These are phyloP conservation scores for Phenganax stokvisi DNA, from an alignment of 92 coral and sea anemone genomes.

Conservation along the genomic window DNA sequence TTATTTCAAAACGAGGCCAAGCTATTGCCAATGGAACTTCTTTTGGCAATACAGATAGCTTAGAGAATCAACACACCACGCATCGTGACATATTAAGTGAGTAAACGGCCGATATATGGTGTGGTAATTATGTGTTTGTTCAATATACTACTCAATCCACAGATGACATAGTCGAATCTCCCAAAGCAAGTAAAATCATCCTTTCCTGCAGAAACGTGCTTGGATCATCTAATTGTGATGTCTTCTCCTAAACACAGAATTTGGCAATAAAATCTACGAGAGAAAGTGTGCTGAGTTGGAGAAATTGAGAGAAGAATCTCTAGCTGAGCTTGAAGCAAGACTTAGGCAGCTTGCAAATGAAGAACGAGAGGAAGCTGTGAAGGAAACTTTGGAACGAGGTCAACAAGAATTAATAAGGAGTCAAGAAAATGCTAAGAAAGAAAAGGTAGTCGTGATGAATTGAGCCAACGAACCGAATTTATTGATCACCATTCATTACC, in stretches of 20 bases:
- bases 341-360: conserved; percentile 55
- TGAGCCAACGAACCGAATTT: background rate
- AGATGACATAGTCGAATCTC: background rate
- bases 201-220: no score
- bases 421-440: conserved; percentile 74
- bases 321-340: conserved; percentile 68
- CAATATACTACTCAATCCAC: background rate
- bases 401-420: conserved; percentile 73
- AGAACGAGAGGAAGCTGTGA: conserved; percentile 73
- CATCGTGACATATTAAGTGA: conserved; percentile 84
- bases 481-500: background rate
- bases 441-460: conserved; percentile 55
- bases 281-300: conserved; percentile 68
- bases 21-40: conserved; percentile 62
- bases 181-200: no score
- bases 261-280: conserved; percentile 77
- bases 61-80: conserved; percentile 69
- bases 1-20: conserved; percentile 74
- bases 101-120: conserved; percentile 12
- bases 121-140: background rate
- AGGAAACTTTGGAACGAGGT: conserved; percentile 73
- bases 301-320: conserved; percentile 48
- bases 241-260: conserved; percentile 33
- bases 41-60: conserved; percentile 61
- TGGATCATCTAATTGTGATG: no score